Conservation (phyloP, 2,888 invertebrate species). For the Dromius quadrimaculatus region DNA sequence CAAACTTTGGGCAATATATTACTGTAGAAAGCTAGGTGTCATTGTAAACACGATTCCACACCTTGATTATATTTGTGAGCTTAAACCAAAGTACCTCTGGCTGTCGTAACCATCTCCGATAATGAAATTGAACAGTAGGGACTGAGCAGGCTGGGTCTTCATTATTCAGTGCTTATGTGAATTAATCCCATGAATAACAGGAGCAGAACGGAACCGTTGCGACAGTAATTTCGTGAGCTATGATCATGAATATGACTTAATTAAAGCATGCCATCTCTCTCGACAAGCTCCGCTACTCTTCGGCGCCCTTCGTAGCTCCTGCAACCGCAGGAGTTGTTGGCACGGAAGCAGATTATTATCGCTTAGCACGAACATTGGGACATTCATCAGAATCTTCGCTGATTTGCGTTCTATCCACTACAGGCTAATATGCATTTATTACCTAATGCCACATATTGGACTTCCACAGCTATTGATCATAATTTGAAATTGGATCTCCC, state of each 20-base stretch:
- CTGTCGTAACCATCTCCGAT: constrained; percentile 35
- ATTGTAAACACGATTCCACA: constrained; percentile 41
- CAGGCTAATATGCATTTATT: constrained; percentile 26
- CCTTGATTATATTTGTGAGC: constrained; percentile 48
- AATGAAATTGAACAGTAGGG: constrained; percentile 52
- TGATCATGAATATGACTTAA: constrained; percentile 53
- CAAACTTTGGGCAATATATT: no score
- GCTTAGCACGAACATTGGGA: constrained; percentile 39
- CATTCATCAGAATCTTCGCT: constrained; percentile 18
- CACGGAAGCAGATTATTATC: constrained; percentile 49
- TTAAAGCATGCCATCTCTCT: constrained; percentile 42
- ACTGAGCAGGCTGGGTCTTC: constrained; percentile 43
- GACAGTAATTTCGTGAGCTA: constrained; percentile 53
- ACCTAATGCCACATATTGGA: no score
- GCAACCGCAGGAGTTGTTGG: constrained; percentile 17
- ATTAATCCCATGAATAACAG: constrained; percentile 52
- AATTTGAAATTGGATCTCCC: no score
- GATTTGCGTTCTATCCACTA: constrained; percentile 16
- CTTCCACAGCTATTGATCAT: no score
- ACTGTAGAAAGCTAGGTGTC: background rate
- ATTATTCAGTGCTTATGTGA: constrained; percentile 52
- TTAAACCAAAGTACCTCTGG: constrained; percentile 12
- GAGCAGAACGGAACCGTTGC: constrained; percentile 38
- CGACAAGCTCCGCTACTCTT: background rate
- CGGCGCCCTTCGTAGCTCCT: background rate